Evolutionary conservation across 1,140 invertebrate species (phyloP).

Genomic region (Drosophila sucinea): DNA sequence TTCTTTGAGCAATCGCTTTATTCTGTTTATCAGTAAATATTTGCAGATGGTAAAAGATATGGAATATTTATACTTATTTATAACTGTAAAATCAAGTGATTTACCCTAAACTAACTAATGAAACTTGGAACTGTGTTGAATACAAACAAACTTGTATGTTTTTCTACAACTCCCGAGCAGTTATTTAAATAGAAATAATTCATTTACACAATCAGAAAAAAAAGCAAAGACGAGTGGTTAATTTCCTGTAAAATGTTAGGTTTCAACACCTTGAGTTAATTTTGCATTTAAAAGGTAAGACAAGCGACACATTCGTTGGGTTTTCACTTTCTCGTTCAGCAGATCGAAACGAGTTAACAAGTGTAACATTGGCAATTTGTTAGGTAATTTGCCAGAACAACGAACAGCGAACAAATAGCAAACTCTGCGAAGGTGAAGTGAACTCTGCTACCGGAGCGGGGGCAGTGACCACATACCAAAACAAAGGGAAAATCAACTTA

Average conservation of each 20-base stretch:
- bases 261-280: conserved; percentile 10
- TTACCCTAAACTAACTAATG: no score
- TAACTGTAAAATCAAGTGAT: no score
- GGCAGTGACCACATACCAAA: conserved; percentile 48
- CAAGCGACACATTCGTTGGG: background rate
- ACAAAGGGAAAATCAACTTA: conserved; percentile 29
- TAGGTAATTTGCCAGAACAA: conserved; percentile 69
- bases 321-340: conserved; percentile 54
- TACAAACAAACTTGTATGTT: no score
- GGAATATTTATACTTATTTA: no score
- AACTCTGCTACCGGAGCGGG: conserved; percentile 27
- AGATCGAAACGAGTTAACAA: conserved; percentile 71
- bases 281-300: background rate
- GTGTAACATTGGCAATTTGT: conserved; percentile 78
- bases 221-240: background rate
- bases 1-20: no score
- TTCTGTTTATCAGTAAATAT: no score
- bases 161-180: no score
- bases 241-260: conserved; percentile 1
- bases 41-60: no score
- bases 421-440: background rate
- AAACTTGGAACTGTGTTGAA: no score
- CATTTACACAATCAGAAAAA: no score
- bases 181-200: no score
- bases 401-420: background rate